These are phyloP conservation scores for Stegophylla sp. DNA, from an alignment of 2,888 invertebrate genomes.

Conservation along the genomic window DNA sequence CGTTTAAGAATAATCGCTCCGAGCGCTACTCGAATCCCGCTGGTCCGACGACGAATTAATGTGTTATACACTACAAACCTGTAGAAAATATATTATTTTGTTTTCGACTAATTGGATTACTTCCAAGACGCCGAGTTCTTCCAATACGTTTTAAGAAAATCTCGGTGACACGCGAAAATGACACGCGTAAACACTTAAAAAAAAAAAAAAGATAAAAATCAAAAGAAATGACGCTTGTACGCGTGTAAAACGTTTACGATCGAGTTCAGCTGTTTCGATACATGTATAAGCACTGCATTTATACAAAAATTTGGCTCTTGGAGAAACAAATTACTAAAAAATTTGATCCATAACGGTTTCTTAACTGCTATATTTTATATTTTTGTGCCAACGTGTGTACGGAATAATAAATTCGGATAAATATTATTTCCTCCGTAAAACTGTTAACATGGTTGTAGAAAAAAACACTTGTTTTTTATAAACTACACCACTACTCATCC, in stretches of 20 bases:
- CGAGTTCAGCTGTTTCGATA: too few species aligned
- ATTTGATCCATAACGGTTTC: not conserved
- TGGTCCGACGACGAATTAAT: not conserved
- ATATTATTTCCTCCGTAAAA: slow-evolving; percentile 11
- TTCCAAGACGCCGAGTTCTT: not conserved
- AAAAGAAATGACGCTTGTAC: too few species aligned
- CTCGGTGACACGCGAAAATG: not conserved
- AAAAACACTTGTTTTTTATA: slow-evolving; percentile 3
- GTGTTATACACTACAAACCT: too few species aligned
- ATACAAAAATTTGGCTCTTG: not conserved
- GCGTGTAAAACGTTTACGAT: too few species aligned
- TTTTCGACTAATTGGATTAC: slow-evolving; percentile 2
- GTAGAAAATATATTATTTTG: not conserved
- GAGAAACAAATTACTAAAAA: slow-evolving; percentile 11
- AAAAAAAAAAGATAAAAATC: too few species aligned
- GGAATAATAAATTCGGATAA: not conserved
- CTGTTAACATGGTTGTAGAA: not conserved
- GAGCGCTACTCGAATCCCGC: not conserved
- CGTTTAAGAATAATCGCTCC: not conserved
- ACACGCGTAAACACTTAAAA: too few species aligned
- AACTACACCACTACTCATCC: not conserved
- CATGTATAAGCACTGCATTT: too few species aligned
- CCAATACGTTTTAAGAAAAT: not conserved
- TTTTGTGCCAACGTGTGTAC: too few species aligned
- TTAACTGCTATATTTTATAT: slow-evolving; percentile 24